Percentiles rank a stretch among this genome's conserved stretches.
Evolutionary conservation across 2,113 vertebrate species (phyloP).

Genomic region (Campylomormyrus tamandua): DNA sequence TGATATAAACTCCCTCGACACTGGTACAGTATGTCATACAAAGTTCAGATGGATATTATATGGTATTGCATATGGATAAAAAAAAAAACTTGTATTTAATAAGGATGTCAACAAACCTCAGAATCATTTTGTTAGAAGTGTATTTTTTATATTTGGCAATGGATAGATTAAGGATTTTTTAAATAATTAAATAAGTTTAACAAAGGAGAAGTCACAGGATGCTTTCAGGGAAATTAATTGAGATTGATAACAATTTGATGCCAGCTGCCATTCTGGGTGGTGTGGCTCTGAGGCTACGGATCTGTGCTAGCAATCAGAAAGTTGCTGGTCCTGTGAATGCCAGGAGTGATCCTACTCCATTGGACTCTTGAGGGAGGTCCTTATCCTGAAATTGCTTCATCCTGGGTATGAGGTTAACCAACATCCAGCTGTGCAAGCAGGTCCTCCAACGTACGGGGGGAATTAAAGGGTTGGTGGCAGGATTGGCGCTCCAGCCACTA

Average conservation of each 20-base stretch:
- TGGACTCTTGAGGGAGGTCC: too few relatives aligned
- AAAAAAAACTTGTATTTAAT: not conserved
- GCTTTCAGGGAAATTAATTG: not conserved
- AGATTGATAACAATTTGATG: not conserved
- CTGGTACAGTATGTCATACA: not conserved
- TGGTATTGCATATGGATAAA: slow-evolving; percentile 11
- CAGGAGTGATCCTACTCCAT: too few relatives aligned
- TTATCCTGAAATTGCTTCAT: too few relatives aligned
- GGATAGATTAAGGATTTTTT: not conserved
- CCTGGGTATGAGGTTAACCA: too few relatives aligned
- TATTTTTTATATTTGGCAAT: not conserved
- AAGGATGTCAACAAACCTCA: not conserved
- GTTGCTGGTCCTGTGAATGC: too few relatives aligned
- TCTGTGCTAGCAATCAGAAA: too few relatives aligned
- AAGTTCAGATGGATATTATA: not conserved
- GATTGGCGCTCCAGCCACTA: too few relatives aligned
- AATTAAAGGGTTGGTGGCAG: too few relatives aligned
- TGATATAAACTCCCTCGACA: not conserved
- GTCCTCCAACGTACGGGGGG: too few relatives aligned
- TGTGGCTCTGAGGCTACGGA: too few relatives aligned
- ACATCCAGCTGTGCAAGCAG: too few relatives aligned
- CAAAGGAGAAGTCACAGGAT: not conserved
- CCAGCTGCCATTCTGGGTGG: not conserved
- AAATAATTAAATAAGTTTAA: not conserved
- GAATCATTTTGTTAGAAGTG: not conserved